phyloP scores from a whole-genome alignment of 2,797 vertebrate species.

The Smutsia temminckii region DNA sequence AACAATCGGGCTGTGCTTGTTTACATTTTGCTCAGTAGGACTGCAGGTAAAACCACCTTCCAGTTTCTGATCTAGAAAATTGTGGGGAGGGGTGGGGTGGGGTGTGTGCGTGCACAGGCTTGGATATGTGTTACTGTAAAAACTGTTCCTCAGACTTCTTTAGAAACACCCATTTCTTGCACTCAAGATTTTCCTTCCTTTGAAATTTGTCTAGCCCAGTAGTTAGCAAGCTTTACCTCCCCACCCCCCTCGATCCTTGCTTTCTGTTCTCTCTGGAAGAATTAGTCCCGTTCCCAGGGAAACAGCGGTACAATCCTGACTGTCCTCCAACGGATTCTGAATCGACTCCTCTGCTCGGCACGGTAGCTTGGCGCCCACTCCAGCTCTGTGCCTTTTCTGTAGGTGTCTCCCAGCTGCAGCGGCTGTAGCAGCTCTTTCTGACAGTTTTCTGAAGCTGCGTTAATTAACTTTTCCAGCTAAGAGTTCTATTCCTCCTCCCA shows the following conservation, averaged over 20 bases:
- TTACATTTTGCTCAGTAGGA: not conserved
- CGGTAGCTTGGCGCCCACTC: conserved; percentile 49
- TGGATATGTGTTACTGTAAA: not conserved
- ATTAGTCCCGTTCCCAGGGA: conserved; percentile 72
- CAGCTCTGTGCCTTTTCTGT: conserved; percentile 30
- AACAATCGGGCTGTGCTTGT: not conserved
- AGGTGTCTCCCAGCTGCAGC: conserved; percentile 73
- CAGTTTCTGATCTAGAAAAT: not conserved
- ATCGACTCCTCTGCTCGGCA: conserved; percentile 51
- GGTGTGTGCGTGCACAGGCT: not conserved
- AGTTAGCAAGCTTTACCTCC: not conserved
- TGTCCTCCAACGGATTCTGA: conserved; percentile 67
- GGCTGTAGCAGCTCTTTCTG: conserved; percentile 40
- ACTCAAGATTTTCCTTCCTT: not conserved
- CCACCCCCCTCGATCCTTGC: not conserved
- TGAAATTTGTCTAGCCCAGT: not conserved
- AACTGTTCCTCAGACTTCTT: not conserved
- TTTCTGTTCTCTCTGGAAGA: conserved; percentile 71
- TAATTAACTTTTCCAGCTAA: conserved; percentile 58
- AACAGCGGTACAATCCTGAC: conserved; percentile 64
- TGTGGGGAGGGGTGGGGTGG: too few relatives aligned
- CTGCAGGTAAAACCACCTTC: not conserved
- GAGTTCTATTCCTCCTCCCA: conserved; percentile 31
- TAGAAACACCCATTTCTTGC: conserved; percentile 17
- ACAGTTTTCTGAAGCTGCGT: conserved; percentile 63